A percentile compares a stretch with the other conserved stretches of the same genome.
Evolutionary conservation across 2,888 invertebrate species (phyloP).

Genomic region (Caenorhabditis sulstoni): DNA sequence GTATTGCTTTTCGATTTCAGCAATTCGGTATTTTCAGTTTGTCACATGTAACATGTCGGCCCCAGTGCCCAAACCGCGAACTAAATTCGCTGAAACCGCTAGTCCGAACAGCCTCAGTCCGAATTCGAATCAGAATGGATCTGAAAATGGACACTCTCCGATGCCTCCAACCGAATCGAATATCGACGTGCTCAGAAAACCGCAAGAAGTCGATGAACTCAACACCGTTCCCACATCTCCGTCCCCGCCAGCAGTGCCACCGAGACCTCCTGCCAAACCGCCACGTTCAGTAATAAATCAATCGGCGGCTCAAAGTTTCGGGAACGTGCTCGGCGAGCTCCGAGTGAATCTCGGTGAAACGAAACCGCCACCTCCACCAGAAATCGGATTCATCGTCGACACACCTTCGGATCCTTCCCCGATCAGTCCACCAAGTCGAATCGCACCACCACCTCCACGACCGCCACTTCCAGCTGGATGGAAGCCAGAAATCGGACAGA

Average conservation of each 20-base stretch:
- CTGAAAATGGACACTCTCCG: background rate
- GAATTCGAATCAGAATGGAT: background rate
- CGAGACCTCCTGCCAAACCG: conserved; percentile 49
- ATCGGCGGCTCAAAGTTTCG: conserved; percentile 29
- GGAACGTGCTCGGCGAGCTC: conserved; percentile 42
- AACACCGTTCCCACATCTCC: background rate
- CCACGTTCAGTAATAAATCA: conserved; percentile 12
- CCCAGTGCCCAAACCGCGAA: conserved; percentile 55
- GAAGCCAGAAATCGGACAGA: conserved; percentile 34
- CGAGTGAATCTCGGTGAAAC: conserved; percentile 23
- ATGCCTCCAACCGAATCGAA: background rate
- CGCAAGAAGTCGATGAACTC: conserved; percentile 9
- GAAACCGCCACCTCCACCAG: conserved; percentile 16
- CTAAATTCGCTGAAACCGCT: conserved; percentile 33
- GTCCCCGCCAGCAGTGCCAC: conserved; percentile 33
- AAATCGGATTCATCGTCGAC: conserved; percentile 28
- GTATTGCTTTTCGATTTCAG: conserved; percentile 4
- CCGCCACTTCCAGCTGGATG: conserved; percentile 47
- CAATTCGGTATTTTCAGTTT: no score
- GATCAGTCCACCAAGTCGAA: conserved; percentile 37
- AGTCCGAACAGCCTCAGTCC: conserved; percentile 5
- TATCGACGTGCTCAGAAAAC: background rate
- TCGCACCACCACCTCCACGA: conserved; percentile 41
- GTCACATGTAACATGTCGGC: conserved; percentile 18
- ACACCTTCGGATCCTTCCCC: background rate